A percentile compares a stretch with the other conserved stretches of the same genome.
phyloP scores from a whole-genome alignment of 2,888 invertebrate species.

The Octonoba sinensis region DNA sequence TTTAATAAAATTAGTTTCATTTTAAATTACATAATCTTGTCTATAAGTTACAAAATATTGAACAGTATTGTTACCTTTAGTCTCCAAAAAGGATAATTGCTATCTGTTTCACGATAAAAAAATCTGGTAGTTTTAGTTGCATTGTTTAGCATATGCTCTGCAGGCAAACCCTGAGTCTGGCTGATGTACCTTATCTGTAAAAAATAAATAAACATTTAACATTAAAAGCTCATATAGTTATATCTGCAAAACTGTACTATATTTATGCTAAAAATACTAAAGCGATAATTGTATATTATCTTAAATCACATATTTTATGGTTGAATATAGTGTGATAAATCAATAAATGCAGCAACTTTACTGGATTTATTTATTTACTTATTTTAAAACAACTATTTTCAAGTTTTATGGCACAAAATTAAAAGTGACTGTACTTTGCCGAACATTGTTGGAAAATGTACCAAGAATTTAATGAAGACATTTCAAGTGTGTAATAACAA shows the following conservation, averaged over 20 bases:
- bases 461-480: too few relatives aligned
- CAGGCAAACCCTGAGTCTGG: slow-evolving; percentile 96
- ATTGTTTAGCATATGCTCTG: slow-evolving; percentile 96
- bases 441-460: too few relatives aligned
- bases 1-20: background rate
- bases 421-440: too few relatives aligned
- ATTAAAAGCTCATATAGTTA: too few relatives aligned
- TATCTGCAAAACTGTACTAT: background rate
- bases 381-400: too few relatives aligned
- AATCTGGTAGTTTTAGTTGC: slow-evolving; percentile 99
- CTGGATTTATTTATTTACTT: too few relatives aligned
- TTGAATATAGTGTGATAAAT: too few relatives aligned
- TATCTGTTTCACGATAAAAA: slow-evolving; percentile 94
- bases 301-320: too few relatives aligned
- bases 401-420: too few relatives aligned
- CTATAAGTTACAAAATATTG: background rate
- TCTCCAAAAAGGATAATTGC: slow-evolving; percentile 77
- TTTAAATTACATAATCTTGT: background rate
- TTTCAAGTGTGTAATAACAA: too few relatives aligned
- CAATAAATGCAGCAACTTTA: too few relatives aligned
- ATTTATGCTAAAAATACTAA: background rate
- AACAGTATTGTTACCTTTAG: slow-evolving; percentile 73
- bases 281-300: too few relatives aligned
- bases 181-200: slow-evolving; percentile 93
- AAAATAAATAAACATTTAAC: background rate